A percentile compares a stretch with the other conserved stretches of the same genome.
These are phyloP conservation scores for Babylonia areolata DNA, from an alignment of 1,140 invertebrate genomes.

Conservation along the genomic window DNA sequence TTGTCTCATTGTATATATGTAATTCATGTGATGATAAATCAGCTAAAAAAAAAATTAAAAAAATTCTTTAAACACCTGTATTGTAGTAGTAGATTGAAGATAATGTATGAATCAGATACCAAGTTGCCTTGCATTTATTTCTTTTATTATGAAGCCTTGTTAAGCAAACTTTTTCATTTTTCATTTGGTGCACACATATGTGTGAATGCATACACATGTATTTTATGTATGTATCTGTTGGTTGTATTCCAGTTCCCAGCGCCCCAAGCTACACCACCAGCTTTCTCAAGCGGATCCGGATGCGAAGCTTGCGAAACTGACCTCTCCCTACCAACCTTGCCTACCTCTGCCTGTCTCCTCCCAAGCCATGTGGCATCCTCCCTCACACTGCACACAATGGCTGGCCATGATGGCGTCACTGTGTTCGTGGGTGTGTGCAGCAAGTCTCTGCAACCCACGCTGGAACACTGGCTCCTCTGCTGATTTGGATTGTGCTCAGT, in stretches of 20 bases:
- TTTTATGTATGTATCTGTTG: neutral
- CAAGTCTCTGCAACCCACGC: neutral
- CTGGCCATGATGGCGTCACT: neutral
- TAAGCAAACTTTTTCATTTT: too few species aligned
- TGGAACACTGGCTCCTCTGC: neutral
- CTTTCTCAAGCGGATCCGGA: neutral
- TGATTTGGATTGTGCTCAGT: neutral
- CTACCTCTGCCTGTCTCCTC: conserved; percentile 8
- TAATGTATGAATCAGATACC: too few species aligned
- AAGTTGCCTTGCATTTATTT: too few species aligned
- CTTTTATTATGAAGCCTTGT: too few species aligned
- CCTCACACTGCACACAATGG: neutral
- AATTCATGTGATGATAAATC: too few species aligned
- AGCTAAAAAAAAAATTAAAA: too few species aligned
- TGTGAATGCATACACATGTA: neutral
- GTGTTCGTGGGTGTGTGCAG: neutral
- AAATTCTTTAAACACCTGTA: neutral
- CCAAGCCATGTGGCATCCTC: neutral
- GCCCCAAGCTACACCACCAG: neutral
- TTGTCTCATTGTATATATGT: too few species aligned
- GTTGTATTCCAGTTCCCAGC: conserved; percentile 4
- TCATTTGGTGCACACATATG: neutral
- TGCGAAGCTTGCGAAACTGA: neutral
- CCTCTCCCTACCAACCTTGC: neutral
- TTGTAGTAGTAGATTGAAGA: too few species aligned